Conservation (phyloP, 1,140 invertebrate genomes). For the Lasioglossum baleicum region DNA sequence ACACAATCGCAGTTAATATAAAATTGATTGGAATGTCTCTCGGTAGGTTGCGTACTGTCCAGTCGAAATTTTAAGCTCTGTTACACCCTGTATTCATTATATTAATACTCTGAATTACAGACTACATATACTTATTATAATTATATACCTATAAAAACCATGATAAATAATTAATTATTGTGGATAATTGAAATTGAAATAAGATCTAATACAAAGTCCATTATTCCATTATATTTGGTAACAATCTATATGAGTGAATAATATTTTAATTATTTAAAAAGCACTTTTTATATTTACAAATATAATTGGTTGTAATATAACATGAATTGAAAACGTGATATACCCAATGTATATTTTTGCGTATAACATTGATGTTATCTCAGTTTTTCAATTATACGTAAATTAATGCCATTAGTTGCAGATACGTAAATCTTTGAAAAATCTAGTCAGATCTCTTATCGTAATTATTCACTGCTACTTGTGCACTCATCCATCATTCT, state of each 20-base stretch:
- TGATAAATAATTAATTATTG: no score
- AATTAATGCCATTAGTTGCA: not conserved
- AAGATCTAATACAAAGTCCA: no score
- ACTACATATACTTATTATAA: no score
- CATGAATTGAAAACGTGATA: not conserved
- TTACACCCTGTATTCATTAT: not conserved
- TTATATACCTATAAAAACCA: no score
- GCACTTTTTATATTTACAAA: no score
- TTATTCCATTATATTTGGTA: no score
- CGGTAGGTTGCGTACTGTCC: constrained; percentile 53
- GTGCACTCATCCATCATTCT: not conserved
- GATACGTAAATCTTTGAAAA: not conserved
- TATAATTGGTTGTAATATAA: no score
- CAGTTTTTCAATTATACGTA: not conserved
- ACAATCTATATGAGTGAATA: no score
- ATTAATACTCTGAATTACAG: not conserved
- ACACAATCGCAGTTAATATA: constrained; percentile 13
- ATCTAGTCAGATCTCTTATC: constrained; percentile 2
- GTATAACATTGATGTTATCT: not conserved
- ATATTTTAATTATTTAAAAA: no score
- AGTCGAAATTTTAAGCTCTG: not conserved
- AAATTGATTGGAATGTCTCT: constrained; percentile 36
- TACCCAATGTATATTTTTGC: no score
- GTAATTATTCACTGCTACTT: not conserved
- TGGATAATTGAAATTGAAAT: no score